These are phyloP conservation scores for Catostylus mosaicus DNA, from an alignment of 30 jellyfish, hydroid and myxozoan species.

Conservation along the genomic window DNA sequence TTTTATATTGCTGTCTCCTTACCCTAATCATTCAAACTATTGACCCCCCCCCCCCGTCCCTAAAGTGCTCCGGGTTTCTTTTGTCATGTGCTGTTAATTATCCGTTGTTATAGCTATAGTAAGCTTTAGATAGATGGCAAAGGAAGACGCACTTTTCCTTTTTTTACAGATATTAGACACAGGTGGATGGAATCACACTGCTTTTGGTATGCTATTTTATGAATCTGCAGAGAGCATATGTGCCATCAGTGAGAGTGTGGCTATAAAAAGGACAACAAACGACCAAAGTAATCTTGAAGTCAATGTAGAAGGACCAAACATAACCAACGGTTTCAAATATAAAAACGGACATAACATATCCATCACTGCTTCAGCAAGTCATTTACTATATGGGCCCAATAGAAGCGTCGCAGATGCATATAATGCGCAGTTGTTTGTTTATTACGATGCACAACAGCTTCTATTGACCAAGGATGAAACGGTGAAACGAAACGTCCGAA, in stretches of 20 bases:
- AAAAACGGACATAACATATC: neutral
- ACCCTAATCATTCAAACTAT: no score
- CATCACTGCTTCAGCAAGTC: neutral
- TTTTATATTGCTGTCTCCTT: no score
- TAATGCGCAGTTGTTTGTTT: neutral
- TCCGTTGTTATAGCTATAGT: no score
- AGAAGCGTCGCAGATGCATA: slow-evolving; percentile 1
- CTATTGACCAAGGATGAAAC: neutral
- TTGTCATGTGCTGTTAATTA: no score
- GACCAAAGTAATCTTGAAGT: neutral
- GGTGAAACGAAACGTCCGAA: neutral
- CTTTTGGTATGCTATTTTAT: neutral
- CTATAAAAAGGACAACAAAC: neutral
- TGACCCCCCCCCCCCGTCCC: no score
- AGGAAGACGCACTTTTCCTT: no score
- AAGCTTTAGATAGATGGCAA: no score
- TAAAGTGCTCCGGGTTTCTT: no score
- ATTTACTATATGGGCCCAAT: neutral
- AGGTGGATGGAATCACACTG: neutral
- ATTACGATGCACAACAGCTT: neutral
- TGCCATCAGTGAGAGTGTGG: neutral
- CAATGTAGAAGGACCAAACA: neutral
- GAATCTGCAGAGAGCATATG: neutral
- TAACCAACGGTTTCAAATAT: neutral
- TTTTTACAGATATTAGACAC: neutral